These are phyloP conservation scores for Tiliacea citrago DNA, from an alignment of 2,888 invertebrate genomes.

Conservation along the genomic window DNA sequence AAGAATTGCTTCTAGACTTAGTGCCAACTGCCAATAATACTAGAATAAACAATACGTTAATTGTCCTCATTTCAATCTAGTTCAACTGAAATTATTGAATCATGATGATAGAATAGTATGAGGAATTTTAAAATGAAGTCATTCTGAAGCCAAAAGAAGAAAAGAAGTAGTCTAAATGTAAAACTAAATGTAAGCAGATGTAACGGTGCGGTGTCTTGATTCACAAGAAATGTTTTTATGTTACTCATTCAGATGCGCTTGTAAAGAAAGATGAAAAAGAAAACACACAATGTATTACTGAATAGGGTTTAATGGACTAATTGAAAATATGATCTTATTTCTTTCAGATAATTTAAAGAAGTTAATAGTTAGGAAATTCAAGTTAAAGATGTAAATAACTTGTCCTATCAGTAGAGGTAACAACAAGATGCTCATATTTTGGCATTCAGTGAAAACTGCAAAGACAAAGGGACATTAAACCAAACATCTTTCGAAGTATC, in stretches of 20 bases:
- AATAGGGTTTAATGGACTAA: slow-evolving; percentile 31
- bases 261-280: slow-evolving; percentile 50
- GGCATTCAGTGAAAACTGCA: neutral
- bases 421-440: neutral
- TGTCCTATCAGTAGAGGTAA: neutral
- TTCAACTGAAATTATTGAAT: slow-evolving; percentile 46
- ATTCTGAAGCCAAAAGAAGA: slow-evolving; percentile 37
- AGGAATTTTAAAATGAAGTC: slow-evolving; percentile 45
- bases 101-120: slow-evolving; percentile 45
- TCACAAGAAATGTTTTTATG: slow-evolving; percentile 48
- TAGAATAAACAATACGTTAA: slow-evolving; percentile 7
- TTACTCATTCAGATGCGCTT: slow-evolving; percentile 42
- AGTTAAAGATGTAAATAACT: neutral
- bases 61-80: slow-evolving; percentile 24
- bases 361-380: neutral
- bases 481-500: slow-evolving; percentile 2
- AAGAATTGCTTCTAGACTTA: neutral
- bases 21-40: neutral
- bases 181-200: slow-evolving; percentile 57
- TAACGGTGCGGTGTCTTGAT: slow-evolving; percentile 61
- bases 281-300: slow-evolving; percentile 22
- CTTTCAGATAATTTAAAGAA: slow-evolving; percentile 4
- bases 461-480: neutral
- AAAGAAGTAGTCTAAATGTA: slow-evolving; percentile 49
- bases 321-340: slow-evolving; percentile 28